Conservation (phyloP, 2,888 invertebrate genomes). For the Cylindroiulus punctatus region DNA sequence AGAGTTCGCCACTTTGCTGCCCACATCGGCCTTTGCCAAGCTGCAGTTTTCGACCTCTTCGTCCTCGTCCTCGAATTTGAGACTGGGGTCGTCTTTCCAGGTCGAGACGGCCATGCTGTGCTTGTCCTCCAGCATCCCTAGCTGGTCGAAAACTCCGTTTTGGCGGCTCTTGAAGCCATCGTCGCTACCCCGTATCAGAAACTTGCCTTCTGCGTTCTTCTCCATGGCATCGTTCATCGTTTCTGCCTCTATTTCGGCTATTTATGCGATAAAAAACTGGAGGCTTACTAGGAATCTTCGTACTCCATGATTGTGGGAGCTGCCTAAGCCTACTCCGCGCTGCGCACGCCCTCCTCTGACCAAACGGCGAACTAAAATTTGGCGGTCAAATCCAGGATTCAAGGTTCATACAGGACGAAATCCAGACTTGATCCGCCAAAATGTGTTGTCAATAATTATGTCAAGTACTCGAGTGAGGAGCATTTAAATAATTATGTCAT, state of each 20-base stretch:
- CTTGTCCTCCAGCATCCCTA: constrained; percentile 35
- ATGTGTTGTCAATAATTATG: too few species aligned
- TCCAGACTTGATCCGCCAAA: too few species aligned
- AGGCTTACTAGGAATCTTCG: neutral
- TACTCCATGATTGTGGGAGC: neutral
- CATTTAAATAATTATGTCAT: too few species aligned
- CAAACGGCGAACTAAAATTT: neutral
- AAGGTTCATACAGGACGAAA: too few species aligned
- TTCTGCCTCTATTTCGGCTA: neutral
- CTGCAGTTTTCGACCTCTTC: constrained; percentile 41
- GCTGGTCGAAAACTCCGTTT: constrained; percentile 40
- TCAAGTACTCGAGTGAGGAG: too few species aligned
- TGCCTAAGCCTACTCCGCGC: neutral
- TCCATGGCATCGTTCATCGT: constrained; percentile 19
- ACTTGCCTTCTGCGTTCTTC: constrained; percentile 11
- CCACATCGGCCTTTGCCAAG: neutral
- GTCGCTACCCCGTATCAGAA: constrained; percentile 25
- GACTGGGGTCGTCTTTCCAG: neutral
- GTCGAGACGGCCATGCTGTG: constrained; percentile 25
- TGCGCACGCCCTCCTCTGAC: neutral
- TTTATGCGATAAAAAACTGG: neutral
- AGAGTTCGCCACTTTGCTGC: neutral
- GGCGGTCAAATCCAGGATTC: too few species aligned
- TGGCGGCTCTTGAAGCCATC: constrained; percentile 44
- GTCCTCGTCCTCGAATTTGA: constrained; percentile 51